These are phyloP conservation scores for Achroia grisella DNA, from an alignment of 1,140 invertebrate genomes.

Conservation along the genomic window DNA sequence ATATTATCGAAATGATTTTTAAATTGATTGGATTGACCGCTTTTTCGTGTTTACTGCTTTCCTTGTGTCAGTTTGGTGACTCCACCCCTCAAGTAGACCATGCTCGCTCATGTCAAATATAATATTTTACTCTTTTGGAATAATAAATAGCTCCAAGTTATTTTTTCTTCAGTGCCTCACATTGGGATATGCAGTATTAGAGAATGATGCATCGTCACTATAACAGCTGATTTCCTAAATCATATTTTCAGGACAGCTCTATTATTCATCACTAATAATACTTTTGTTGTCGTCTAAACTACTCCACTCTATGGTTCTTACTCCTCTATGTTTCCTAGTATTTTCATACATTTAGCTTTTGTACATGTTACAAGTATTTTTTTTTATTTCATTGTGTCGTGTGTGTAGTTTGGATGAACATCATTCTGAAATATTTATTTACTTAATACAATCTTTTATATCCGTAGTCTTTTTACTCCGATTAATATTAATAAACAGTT, in stretches of 20 bases:
- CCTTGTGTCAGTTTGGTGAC: slow-evolving; percentile 75
- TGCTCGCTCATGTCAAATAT: slow-evolving; percentile 71
- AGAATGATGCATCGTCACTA: slow-evolving; percentile 73
- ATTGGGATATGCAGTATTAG: slow-evolving; percentile 72
- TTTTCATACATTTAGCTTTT: background rate
- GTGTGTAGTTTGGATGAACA: slow-evolving; percentile 57
- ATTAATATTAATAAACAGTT: slow-evolving; percentile 52
- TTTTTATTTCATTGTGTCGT: slow-evolving; percentile 11
- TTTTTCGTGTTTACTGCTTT: slow-evolving; percentile 75
- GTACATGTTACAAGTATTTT: background rate
- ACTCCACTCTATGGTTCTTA: slow-evolving; percentile 20
- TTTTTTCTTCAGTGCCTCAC: slow-evolving; percentile 71
- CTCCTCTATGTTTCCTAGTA: background rate
- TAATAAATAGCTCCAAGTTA: slow-evolving; percentile 69
- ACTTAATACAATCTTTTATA: slow-evolving; percentile 42
- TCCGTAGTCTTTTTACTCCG: slow-evolving; percentile 40
- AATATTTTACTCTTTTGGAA: slow-evolving; percentile 68
- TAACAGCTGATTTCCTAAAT: slow-evolving; percentile 73
- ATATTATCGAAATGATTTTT: slow-evolving; percentile 52
- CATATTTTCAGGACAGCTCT: slow-evolving; percentile 70
- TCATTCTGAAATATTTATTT: slow-evolving; percentile 48
- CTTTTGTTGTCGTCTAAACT: slow-evolving; percentile 57
- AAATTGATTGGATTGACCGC: slow-evolving; percentile 75
- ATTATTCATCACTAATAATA: slow-evolving; percentile 71
- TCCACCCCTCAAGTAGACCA: slow-evolving; percentile 70